Evolutionary conservation across 2,888 invertebrate species (phyloP), one percentile per base, ranked within the genome.

Genomic region (Drosophila prolongata): DNA sequence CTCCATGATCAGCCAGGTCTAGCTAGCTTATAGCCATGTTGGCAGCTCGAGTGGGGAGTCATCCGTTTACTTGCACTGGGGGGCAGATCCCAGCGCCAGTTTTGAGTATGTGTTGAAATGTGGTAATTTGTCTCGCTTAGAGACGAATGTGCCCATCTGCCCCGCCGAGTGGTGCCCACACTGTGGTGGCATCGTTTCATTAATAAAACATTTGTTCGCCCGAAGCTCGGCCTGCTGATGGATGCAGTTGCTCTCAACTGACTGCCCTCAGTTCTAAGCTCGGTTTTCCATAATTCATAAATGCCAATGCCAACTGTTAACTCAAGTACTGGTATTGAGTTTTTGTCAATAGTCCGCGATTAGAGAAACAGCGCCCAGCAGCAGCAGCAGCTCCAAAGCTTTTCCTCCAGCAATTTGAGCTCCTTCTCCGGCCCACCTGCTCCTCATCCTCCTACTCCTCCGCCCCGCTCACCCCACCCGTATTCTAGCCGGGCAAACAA

Each of bases 261-360:
- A 34, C 47, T 30, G 9, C 6, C 30, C 13, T 42, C 14, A 27
- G 71, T 66, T 75, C 76, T 75, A 74, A 75, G 75, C 53, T 52
- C 59, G 60, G 65, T 56, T 76, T 69, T 79, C 76, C 84, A 87
- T 82, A 87, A 89, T 87, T 86, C 83, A 88, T 88, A 80, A 88
- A 88, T 85, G 82, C 82, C 79, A 82, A 81, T 79, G 73, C 87
- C 76, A 77, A 79, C 82, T 89, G 79, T 79, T 77, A 84, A 79
- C 87, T 44, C 49, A 78, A 89, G 89, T 90, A 90, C 90, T 90
- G 90, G 90, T 90, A 90, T 90, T 90, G 77, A 88, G 83, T 89
- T 80, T 89, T 87, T 89, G 87, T 87, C 88, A 87, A 89, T 87
- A 89, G 80, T 68, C 78, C 34, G 44, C 79, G 79, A 87, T 83